phyloP scores from a whole-genome alignment of 1,140 invertebrate species.

The Brachionus rotundiformis region DNA sequence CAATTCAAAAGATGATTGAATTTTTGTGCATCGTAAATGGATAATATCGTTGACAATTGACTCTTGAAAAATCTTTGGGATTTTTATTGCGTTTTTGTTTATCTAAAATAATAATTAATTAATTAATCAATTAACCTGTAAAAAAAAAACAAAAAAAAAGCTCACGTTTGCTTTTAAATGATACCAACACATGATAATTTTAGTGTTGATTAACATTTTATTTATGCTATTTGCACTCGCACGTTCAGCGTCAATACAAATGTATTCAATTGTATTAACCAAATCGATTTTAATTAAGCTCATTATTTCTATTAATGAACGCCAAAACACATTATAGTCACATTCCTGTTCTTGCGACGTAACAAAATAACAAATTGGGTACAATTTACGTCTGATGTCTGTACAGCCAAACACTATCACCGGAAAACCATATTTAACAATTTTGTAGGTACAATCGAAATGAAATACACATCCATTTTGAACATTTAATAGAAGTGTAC shows the following conservation, averaged over 20 bases:
- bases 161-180: neutral
- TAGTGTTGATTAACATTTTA: neutral
- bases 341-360: neutral
- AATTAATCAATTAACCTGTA: neutral
- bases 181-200: slow-evolving; percentile 3
- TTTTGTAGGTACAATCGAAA: neutral
- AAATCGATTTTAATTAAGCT: neutral
- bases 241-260: neutral
- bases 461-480: neutral
- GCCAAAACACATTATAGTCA: neutral
- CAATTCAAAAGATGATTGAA: neutral
- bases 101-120: slow-evolving; percentile 25
- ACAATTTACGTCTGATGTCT: neutral
- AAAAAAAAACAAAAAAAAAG: too few relatives aligned
- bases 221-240: neutral
- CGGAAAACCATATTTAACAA: neutral
- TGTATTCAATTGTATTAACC: neutral
- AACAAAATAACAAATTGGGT: neutral
- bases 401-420: neutral
- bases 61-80: neutral
- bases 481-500: neutral
- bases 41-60: neutral
- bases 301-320: neutral
- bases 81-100: neutral
- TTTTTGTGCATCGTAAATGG: neutral